Evolutionary conservation across 2,888 invertebrate genomes (phyloP), one percentile per base, ranked within the genome.

Genomic region (Nomada fucata): DNA sequence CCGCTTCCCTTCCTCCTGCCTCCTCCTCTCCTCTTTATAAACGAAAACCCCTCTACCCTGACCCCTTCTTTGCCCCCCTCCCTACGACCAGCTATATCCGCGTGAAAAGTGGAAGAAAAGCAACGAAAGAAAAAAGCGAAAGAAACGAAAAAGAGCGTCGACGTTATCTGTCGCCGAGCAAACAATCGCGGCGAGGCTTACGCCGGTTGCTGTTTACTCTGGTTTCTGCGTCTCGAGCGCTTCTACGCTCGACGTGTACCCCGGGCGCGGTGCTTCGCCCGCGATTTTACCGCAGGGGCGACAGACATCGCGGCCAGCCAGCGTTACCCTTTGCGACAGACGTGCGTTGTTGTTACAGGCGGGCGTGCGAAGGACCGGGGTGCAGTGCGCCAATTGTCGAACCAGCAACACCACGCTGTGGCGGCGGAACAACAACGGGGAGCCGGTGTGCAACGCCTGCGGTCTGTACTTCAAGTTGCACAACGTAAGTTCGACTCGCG

Each of bases 361-460:
- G 70, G 92, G 91, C 44, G 92, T 92, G 73, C 91, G 93, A 68
- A 91, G 92, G 47, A 96, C 96, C 87, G 96, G 96, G 0, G 95
- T 96, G 20, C 96, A 96, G 91, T 97, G 97, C 92, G 96, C 96
- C 77, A 97, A 97, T 93, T 97, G 96, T 91, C 96, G 96, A 64
- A 96, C 96, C n/a, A 95, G 95, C 82, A 95, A 95, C 76, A 99
- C 99, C 89, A 99, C 99, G 85, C 96, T 99, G 90, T 99, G 99
- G 99, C 96, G 99, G 89, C 96, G 99, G 94, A 99, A 99, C 96
- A 98, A 98, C 94, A 98, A 98, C 92, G 99, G 99, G 87, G 99
- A 99, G 95, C 99, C 99, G 95, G 96, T 99, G 92, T 99, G 99
- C 96, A 99, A 99, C 96, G 99, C 99, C 88, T 99, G 99, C 95